phyloP scores from a whole-genome alignment of 1,140 invertebrate genomes.

The Cotesia chilonis region DNA sequence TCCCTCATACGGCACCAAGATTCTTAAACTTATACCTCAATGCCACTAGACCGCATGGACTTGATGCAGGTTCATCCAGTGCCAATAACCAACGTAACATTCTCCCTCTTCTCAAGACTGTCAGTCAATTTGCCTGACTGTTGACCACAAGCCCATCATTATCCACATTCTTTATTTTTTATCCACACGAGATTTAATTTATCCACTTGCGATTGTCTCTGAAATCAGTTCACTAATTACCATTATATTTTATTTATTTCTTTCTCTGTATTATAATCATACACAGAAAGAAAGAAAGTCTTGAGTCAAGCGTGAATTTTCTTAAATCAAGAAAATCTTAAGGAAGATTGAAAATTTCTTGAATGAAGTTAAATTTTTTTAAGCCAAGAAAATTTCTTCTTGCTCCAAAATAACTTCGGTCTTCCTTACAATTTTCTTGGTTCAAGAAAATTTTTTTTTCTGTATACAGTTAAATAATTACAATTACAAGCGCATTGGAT shows the following conservation, averaged over 20 bases:
- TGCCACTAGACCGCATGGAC: slow-evolving; percentile 43
- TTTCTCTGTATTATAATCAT: neutral
- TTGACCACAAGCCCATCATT: neutral
- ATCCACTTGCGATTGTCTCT: neutral
- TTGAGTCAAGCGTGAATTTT: too few relatives aligned
- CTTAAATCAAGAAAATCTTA: too few relatives aligned
- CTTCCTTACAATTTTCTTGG: too few relatives aligned
- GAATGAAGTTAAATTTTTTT: too few relatives aligned
- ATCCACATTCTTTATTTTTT: neutral
- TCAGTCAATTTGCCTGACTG: slow-evolving; percentile 9
- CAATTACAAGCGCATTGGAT: neutral
- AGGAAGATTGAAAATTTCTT: too few relatives aligned
- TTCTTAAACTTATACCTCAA: slow-evolving; percentile 29
- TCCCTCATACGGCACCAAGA: slow-evolving; percentile 42
- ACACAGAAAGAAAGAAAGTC: too few relatives aligned
- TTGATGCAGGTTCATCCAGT: slow-evolving; percentile 51
- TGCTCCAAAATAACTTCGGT: too few relatives aligned
- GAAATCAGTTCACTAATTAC: too few relatives aligned
- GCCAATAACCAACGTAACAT: slow-evolving; percentile 51
- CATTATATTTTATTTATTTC: neutral
- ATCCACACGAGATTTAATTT: neutral
- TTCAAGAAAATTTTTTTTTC: too few relatives aligned
- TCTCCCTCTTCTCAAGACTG: slow-evolving; percentile 21
- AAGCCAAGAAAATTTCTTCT: too few relatives aligned
- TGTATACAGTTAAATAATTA: neutral